A percentile compares a stretch with the other conserved stretches of the same genome.
Conservation (phyloP, 2,113 vertebrate species). For the Addax nasomaculatus region DNA sequence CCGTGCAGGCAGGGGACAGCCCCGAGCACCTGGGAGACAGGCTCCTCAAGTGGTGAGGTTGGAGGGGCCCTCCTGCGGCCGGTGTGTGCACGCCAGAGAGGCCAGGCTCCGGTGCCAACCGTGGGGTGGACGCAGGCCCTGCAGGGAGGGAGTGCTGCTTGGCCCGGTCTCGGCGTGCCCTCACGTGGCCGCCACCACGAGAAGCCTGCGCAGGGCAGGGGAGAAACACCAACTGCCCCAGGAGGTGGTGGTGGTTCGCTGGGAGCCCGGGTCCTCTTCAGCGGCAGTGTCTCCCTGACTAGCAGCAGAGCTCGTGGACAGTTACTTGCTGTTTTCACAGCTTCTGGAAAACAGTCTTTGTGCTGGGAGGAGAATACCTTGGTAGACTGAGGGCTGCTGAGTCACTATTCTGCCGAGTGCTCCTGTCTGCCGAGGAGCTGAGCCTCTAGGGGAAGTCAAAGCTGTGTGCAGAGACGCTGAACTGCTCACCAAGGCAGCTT, state of each 20-base stretch:
- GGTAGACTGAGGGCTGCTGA: not conserved
- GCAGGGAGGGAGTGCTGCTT: not conserved
- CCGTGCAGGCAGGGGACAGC: not conserved
- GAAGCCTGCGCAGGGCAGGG: no score
- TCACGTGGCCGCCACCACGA: not conserved
- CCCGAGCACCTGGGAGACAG: not conserved
- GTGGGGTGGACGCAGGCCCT: not conserved
- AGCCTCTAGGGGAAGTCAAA: not conserved
- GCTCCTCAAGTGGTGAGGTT: not conserved
- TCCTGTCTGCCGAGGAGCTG: not conserved
- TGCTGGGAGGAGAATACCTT: not conserved
- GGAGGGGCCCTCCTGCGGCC: not conserved
- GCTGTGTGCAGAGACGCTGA: not conserved
- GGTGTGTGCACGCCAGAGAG: no score
- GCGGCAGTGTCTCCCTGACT: not conserved
- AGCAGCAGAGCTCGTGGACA: not conserved
- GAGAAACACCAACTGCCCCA: not conserved
- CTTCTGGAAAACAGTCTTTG: not conserved
- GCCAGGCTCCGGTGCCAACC: not conserved
- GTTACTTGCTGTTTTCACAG: not conserved
- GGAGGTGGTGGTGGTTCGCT: accelerated
- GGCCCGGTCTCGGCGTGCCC: not conserved
- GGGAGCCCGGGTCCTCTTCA: not conserved
- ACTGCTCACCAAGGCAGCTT: not conserved
- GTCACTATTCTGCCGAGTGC: not conserved